A percentile compares a stretch with the other conserved stretches of the same genome.
These are phyloP conservation scores for Sanderia malayensis DNA, from an alignment of 30 jellyfish, hydroid and myxozoan species.

Conservation along the genomic window DNA sequence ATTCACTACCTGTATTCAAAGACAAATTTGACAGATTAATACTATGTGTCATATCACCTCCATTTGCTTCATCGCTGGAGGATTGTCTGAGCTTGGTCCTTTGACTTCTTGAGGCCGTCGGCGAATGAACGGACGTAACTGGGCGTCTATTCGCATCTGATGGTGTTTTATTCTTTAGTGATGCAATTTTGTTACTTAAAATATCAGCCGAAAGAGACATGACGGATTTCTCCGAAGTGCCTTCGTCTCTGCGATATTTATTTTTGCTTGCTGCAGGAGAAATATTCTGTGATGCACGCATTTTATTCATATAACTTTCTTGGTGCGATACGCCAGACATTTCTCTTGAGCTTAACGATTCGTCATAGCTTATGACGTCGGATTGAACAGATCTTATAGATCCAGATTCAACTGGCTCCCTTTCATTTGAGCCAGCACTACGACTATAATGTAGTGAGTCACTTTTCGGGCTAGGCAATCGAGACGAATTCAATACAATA, in stretches of 20 bases:
- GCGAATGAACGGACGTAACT: slow-evolving; percentile 39
- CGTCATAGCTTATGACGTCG: not conserved
- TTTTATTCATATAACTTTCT: too few species aligned
- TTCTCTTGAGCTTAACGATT: not conserved
- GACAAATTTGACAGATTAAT: slow-evolving; percentile 31
- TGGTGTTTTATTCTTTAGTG: too few species aligned
- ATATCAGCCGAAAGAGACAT: too few species aligned
- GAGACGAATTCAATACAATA: not conserved
- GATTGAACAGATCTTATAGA: not conserved
- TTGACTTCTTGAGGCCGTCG: slow-evolving; percentile 55
- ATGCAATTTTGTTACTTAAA: too few species aligned
- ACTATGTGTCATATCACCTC: slow-evolving; percentile 44
- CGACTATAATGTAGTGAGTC: too few species aligned
- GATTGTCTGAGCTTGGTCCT: slow-evolving; percentile 20
- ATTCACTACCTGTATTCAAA: slow-evolving; percentile 23
- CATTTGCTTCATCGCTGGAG: slow-evolving; percentile 25
- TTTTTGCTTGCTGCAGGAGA: not conserved
- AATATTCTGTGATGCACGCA: too few species aligned
- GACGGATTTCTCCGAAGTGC: not conserved
- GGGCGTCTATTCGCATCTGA: slow-evolving; percentile 43
- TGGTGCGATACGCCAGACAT: not conserved
- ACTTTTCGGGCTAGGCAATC: not conserved
- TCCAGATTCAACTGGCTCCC: not conserved
- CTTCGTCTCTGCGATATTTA: not conserved
- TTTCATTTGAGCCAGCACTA: not conserved